Percentiles rank a stretch among this genome's conserved stretches.
Evolutionary conservation across 1,140 invertebrate genomes (phyloP).

Genomic region (Drosophila fuyamai): DNA sequence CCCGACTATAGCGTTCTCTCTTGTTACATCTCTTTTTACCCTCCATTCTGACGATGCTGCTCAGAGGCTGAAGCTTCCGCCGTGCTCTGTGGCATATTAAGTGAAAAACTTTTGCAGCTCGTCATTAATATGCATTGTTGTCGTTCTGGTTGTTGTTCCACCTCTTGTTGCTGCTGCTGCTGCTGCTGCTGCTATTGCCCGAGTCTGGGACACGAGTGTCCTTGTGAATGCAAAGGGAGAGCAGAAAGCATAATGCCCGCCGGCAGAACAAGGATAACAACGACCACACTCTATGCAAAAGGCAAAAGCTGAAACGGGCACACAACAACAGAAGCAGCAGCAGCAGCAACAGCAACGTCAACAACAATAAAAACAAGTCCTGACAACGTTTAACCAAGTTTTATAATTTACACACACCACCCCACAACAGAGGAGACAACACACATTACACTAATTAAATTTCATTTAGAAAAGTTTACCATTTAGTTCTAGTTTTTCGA

Average conservation of each 20-base stretch:
- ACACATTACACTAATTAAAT: constrained; percentile 76
- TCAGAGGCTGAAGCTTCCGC: constrained; percentile 32
- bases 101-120: constrained; percentile 80
- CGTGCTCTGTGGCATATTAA: constrained; percentile 72
- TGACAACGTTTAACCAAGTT: constrained; percentile 78
- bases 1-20: no score
- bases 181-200: constrained; percentile 23
- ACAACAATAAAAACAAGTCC: constrained; percentile 38
- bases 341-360: constrained; percentile 10
- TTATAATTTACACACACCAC: constrained; percentile 64
- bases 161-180: constrained; percentile 40
- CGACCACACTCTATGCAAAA: constrained; percentile 43
- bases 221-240: constrained; percentile 43
- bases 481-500: constrained; percentile 41
- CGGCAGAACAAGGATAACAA: constrained; percentile 48
- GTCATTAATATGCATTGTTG: constrained; percentile 81
- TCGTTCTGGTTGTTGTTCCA: constrained; percentile 54
- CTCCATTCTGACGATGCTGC: background rate
- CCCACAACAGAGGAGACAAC: constrained; percentile 14
- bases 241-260: constrained; percentile 30
- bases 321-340: constrained; percentile 28
- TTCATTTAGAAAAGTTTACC: constrained; percentile 68
- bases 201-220: constrained; percentile 54
- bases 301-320: constrained; percentile 45
- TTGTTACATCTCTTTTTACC: background rate